Evolutionary conservation across 2,888 invertebrate genomes (phyloP).

Genomic region (Glyphotaelius pellucidus): DNA sequence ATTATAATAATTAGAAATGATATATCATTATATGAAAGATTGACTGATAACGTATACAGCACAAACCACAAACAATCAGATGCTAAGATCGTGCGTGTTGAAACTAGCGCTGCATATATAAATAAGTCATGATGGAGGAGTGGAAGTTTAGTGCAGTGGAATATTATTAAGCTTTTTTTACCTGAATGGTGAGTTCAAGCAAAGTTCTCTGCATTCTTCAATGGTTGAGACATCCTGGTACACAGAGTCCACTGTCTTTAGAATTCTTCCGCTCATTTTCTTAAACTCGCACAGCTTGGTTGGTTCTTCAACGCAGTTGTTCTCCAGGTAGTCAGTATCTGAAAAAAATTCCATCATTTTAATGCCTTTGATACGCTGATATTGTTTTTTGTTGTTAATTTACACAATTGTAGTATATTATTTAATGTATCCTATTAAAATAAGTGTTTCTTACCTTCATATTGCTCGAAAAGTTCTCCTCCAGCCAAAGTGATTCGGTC

Average conservation of each 20-base stretch:
- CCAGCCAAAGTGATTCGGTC: slow-evolving; percentile 93
- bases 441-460: slow-evolving; percentile 75
- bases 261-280: slow-evolving; percentile 89
- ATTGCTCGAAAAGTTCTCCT: slow-evolving; percentile 85
- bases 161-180: slow-evolving; percentile 25
- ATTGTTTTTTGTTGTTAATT: not conserved
- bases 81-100: not conserved
- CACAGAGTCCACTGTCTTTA: slow-evolving; percentile 96
- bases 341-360: slow-evolving; percentile 22
- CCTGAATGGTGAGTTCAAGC: slow-evolving; percentile 91
- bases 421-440: not conserved
- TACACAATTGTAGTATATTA: not conserved
- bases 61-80: not conserved
- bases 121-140: too few species aligned
- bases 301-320: slow-evolving; percentile 96
- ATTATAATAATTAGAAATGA: too few species aligned
- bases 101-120: too few species aligned
- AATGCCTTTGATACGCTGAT: not conserved
- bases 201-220: slow-evolving; percentile 92
- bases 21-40: not conserved
- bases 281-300: slow-evolving; percentile 96
- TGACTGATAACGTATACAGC: not conserved
- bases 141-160: too few species aligned
- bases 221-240: slow-evolving; percentile 92
- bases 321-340: slow-evolving; percentile 90